Evolutionary conservation across 2,797 vertebrate genomes (phyloP).

Genomic region (Pampus argenteus): DNA sequence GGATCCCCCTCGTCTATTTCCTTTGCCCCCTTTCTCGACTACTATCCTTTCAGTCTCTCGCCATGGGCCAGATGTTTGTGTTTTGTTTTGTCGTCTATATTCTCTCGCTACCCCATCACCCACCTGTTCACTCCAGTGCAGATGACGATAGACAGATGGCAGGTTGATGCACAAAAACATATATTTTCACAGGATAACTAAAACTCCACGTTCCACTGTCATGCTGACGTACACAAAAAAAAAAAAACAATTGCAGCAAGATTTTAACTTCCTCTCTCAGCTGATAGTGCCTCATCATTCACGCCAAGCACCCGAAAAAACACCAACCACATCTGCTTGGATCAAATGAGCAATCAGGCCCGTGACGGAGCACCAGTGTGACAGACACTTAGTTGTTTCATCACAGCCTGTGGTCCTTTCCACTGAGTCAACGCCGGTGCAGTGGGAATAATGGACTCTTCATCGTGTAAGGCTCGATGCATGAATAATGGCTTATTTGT

Average conservation of each 20-base stretch:
- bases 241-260: background rate
- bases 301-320: constrained; percentile 10
- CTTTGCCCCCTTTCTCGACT: constrained; percentile 27
- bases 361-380: constrained; percentile 47
- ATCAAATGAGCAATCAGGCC: constrained; percentile 57
- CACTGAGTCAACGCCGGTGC: constrained; percentile 49
- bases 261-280: constrained; percentile 31
- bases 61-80: constrained; percentile 39
- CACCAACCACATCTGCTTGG: constrained; percentile 50
- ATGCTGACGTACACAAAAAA: background rate
- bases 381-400: constrained; percentile 57
- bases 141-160: constrained; percentile 60
- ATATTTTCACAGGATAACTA: constrained; percentile 20
- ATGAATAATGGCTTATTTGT: constrained; percentile 65
- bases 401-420: constrained; percentile 53
- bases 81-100: constrained; percentile 47
- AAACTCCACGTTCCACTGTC: constrained; percentile 1
- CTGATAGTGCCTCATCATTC: constrained; percentile 41
- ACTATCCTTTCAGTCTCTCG: constrained; percentile 29
- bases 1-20: constrained; percentile 38
- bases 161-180: constrained; percentile 26
- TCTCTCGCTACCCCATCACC: constrained; percentile 40
- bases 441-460: constrained; percentile 64
- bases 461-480: constrained; percentile 41
- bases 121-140: constrained; percentile 38